Conservation (phyloP, 2,888 invertebrate species). For the Idaea biselata region DNA sequence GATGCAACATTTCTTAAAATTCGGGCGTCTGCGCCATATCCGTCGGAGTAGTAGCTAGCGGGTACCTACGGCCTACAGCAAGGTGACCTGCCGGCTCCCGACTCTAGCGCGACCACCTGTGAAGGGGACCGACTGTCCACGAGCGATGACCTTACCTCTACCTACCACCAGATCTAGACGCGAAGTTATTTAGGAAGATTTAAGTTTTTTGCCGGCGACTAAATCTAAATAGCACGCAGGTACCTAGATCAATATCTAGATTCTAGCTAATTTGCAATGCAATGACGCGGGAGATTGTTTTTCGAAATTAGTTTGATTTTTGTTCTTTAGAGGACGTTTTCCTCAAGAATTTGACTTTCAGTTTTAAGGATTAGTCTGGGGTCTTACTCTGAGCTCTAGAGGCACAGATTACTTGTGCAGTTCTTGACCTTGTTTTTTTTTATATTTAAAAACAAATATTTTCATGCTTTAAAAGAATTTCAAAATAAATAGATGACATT, state of each 20-base stretch:
- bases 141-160: neutral
- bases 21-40: neutral
- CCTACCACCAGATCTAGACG: neutral
- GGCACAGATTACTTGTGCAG: no score
- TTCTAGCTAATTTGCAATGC: neutral
- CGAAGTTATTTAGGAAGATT: neutral
- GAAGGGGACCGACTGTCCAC: neutral
- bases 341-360: neutral
- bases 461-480: no score
- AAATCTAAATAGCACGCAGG: neutral
- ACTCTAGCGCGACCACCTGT: neutral
- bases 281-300: neutral
- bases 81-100: neutral
- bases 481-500: no score
- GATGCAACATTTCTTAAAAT: neutral
- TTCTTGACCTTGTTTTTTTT: no score
- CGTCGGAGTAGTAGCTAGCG: neutral
- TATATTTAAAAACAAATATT: no score
- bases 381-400: neutral
- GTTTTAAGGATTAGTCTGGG: neutral
- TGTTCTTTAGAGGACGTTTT: neutral
- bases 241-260: neutral
- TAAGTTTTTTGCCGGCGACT: neutral
- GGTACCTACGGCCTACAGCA: conserved; percentile 1
- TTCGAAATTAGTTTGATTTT: neutral